These are phyloP conservation scores for Drosophila antonietae DNA, from an alignment of 2,888 invertebrate genomes.

Conservation along the genomic window DNA sequence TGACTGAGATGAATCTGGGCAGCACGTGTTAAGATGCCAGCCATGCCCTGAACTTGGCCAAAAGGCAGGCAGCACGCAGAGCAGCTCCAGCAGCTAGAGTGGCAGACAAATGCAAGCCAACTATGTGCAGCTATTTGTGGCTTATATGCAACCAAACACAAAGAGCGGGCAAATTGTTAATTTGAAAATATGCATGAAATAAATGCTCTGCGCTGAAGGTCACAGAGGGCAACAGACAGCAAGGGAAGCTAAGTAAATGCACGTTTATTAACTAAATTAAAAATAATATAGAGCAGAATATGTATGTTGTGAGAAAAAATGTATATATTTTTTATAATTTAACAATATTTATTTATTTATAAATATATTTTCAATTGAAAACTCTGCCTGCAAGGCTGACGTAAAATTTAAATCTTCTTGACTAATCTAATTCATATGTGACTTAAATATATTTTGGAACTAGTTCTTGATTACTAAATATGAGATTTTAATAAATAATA, in stretches of 20 bases:
- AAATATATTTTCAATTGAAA: too few relatives aligned
- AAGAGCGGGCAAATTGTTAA: conserved; percentile 14
- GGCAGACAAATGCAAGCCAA: conserved; percentile 21
- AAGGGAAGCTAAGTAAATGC: neutral
- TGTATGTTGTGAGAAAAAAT: too few relatives aligned
- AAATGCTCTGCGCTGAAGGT: conserved; percentile 31
- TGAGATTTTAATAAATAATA: too few relatives aligned
- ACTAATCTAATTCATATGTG: too few relatives aligned
- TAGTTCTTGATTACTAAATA: too few relatives aligned
- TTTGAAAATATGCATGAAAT: conserved; percentile 13
- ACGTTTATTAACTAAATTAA: neutral
- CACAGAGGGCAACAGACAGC: conserved; percentile 19
- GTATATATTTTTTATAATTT: too few relatives aligned
- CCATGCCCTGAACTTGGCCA: conserved; percentile 48
- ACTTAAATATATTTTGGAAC: too few relatives aligned
- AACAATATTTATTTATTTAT: too few relatives aligned
- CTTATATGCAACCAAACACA: conserved; percentile 47
- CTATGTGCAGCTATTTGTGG: conserved; percentile 52
- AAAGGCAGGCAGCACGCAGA: conserved; percentile 1
- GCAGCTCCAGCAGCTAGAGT: too few relatives aligned
- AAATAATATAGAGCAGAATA: neutral
- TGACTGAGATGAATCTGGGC: conserved; percentile 76
- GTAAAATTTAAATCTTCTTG: too few relatives aligned
- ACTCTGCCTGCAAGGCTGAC: too few relatives aligned
- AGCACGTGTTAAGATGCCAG: conserved; percentile 64